Evolutionary conservation across 2,113 vertebrate genomes (phyloP), one percentile per base, ranked within the genome.

Genomic region (Passer montanus): DNA sequence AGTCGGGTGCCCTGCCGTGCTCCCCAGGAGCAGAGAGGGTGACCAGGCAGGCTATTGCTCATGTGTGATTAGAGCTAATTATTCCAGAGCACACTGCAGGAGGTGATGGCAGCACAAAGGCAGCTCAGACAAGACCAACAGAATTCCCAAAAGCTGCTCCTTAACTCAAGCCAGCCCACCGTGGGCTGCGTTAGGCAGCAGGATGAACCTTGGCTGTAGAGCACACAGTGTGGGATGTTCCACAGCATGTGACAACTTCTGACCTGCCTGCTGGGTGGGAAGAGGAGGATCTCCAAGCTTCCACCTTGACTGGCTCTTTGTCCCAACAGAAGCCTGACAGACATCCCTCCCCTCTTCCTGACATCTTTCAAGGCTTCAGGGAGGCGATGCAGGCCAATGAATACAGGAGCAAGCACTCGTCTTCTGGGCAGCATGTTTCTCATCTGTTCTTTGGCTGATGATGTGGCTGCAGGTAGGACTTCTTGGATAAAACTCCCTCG

Each of bases 51-150:
- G 59, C 63, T 19, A 88, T 80, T 53, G 55, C 85, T 92, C 90
- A 84, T 44, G 27, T 63, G 41, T 60, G 81, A 88, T 76, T 86
- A 88, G 50, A 85, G 72, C 86, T 90, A 86, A 93, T 96, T 94
- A 95, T 74, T n/a, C 44, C 1, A 94, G 82, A 44, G 35, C 62
- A 77, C 59, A n/a, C 59, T 0, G 0, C 64, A 74, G 52, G 67
- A 90, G 85, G 60, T 12, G 68, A 75, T 26, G 26, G 88, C 55
- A 52, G 35, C 16, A 53, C 62, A 64, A 78, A 41, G 53, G 33
- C 56, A 82, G 69, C 41, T 67, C 67, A 47, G 1, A 85, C 27
- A 85, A 75, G 46, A n/a, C 41, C 50, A 63, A 12, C 6, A 37
- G 52, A 75, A 63, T 2, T 75, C 17, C 44, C 13, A 37, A 58